Percentiles rank a stretch among this genome's conserved stretches.
These are phyloP conservation scores for Alloplasta piceator DNA, from an alignment of 2,888 invertebrate genomes.

Conservation along the genomic window DNA sequence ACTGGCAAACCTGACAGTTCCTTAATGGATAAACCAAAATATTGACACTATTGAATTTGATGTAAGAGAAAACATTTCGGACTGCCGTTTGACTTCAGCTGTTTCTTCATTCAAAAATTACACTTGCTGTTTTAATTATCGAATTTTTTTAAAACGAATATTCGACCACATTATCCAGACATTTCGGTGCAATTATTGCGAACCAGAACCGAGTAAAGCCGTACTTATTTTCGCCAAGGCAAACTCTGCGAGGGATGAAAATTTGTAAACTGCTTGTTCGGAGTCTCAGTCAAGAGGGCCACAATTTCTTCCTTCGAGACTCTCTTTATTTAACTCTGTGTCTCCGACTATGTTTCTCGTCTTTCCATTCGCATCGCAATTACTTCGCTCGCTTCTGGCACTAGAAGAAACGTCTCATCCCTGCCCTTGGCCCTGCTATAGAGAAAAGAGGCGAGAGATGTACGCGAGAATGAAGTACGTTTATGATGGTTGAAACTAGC, in stretches of 20 bases:
- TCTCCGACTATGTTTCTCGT: constrained; percentile 15
- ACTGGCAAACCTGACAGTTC: no score
- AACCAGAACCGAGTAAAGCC: constrained; percentile 9
- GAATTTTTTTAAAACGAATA: no score
- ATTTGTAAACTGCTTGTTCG: constrained; percentile 29
- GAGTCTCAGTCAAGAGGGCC: constrained; percentile 30
- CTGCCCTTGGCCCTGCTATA: constrained; percentile 5
- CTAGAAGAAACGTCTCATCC: constrained; percentile 54
- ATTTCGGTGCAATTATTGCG: no score
- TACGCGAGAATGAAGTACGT: constrained; percentile 51
- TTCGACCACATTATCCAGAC: no score
- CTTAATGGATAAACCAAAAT: no score
- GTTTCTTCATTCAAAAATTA: no score
- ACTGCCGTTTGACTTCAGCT: no score
- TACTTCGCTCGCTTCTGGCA: constrained; percentile 55
- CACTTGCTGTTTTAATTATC: no score
- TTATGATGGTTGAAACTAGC: constrained; percentile 54
- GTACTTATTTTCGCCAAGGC: constrained; percentile 16
- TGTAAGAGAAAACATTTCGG: no score
- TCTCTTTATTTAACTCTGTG: background rate
- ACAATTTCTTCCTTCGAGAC: constrained; percentile 38
- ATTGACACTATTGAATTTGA: no score
- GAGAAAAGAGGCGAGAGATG: constrained; percentile 21
- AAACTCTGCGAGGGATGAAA: constrained; percentile 33
- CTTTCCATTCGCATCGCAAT: constrained; percentile 57